A percentile compares a stretch with the other conserved stretches of the same genome.
phyloP scores from a whole-genome alignment of 2,797 vertebrate species.

The Chloroceryle inda region DNA sequence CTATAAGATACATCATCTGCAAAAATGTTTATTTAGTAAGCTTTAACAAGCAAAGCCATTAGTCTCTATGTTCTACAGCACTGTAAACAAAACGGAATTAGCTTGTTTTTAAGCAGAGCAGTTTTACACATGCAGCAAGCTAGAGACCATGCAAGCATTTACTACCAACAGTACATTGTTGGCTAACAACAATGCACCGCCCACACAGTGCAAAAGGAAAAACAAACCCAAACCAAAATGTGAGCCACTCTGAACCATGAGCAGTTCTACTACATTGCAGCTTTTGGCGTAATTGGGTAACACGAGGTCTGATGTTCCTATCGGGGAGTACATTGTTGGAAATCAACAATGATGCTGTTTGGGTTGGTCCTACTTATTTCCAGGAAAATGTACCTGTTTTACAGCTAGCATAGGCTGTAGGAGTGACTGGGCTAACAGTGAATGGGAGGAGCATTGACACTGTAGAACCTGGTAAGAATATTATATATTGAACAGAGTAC shows the following conservation, averaged over 20 bases:
- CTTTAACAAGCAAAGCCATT: constrained; percentile 59
- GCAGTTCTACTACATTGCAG: constrained; percentile 35
- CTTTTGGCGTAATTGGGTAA: constrained; percentile 5
- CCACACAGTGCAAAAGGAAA: constrained; percentile 84
- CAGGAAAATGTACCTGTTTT: constrained; percentile 88
- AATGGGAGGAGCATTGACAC: constrained; percentile 89
- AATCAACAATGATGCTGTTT: constrained; percentile 89
- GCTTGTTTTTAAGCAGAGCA: neutral
- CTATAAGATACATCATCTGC: neutral
- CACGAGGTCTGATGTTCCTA: constrained; percentile 37
- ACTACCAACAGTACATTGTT: constrained; percentile 96
- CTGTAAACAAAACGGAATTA: neutral
- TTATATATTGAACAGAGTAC: constrained; percentile 83
- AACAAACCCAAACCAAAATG: neutral
- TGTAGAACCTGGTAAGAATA: constrained; percentile 78
- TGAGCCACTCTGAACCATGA: constrained; percentile 17
- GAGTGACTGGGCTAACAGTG: constrained; percentile 90
- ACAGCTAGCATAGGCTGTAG: constrained; percentile 92
- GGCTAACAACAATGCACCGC: constrained; percentile 95
- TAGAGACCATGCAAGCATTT: constrained; percentile 79
- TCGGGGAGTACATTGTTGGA: constrained; percentile 90
- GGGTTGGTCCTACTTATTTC: constrained; percentile 79
- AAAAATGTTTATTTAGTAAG: neutral
- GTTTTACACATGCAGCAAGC: constrained; percentile 83
- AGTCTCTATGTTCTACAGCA: constrained; percentile 55